phyloP scores from a whole-genome alignment of 2,113 vertebrate species.

The Sinocyclocheilus anshuiensis region DNA sequence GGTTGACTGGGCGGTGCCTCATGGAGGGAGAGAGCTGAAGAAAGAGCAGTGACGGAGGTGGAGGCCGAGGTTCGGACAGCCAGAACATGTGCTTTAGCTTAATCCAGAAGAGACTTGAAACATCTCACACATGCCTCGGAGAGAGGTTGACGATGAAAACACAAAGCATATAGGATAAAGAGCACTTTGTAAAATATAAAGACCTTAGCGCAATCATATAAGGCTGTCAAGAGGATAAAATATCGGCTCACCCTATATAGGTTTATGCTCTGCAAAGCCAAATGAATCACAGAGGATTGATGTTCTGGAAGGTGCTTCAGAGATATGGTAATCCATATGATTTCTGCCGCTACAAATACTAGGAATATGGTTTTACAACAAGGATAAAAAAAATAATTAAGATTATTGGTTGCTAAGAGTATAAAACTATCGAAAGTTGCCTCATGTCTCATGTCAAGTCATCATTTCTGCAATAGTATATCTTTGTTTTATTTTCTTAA shows the following conservation, averaged over 20 bases:
- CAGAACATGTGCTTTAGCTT: constrained; percentile 69
- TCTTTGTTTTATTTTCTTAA: too few species aligned
- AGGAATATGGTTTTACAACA: neutral
- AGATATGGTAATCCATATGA: neutral
- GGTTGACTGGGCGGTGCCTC: constrained; percentile 25
- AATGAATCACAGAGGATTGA: neutral
- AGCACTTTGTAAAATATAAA: constrained; percentile 9
- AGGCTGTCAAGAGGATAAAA: constrained; percentile 6
- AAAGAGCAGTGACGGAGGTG: constrained; percentile 6
- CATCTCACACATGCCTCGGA: constrained; percentile 14
- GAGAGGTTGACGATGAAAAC: neutral
- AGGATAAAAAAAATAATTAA: neutral
- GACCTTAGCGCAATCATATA: neutral
- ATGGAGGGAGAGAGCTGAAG: neutral
- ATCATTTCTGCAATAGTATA: neutral
- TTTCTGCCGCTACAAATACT: neutral
- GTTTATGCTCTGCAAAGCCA: neutral
- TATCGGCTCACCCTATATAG: neutral
- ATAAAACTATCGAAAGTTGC: neutral
- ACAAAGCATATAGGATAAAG: neutral
- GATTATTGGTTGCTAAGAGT: neutral
- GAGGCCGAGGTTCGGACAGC: constrained; percentile 67
- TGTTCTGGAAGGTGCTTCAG: neutral
- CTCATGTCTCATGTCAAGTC: neutral
- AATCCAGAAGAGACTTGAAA: constrained; percentile 60